Evolutionary conservation across 2,113 vertebrate species (phyloP), one percentile per base, ranked within the genome.

Genomic region (Kryptolebias marmoratus): DNA sequence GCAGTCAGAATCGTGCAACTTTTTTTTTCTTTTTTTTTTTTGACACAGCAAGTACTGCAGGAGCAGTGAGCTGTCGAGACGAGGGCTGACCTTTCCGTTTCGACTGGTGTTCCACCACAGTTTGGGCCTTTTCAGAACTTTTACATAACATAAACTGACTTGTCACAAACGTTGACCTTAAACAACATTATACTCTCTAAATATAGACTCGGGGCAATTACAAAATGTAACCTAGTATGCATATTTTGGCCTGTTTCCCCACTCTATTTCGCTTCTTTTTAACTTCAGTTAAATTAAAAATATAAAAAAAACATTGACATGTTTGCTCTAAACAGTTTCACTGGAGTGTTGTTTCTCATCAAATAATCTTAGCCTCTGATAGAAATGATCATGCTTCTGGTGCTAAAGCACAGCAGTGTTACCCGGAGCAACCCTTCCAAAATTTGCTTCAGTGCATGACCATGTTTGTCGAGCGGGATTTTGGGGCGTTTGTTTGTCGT

Each of bases 1-100:
- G 53, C 64, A 80, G 73, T 81, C 16, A 80, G 79, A 63, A 36
- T 54, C 73, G 2, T n/a, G 71, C 55, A 50, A 56, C 61, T 3
- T 31, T 69, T 73, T 8, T 42, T 42, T 42, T 42, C 48, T 80
- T 70, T 82, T 9, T 42, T 42, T 42, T 48, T 80, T 70, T 82
- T 9, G 53, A 44, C 69, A 47, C 71, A 65, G 68, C 64, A 32
- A 57, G 66, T 62, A 73, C 49, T 54, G 42, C n/a, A 81, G 77
- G 66, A 74, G 84, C 53, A 75, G 63, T 45, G 28, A 75, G 68
- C 47, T 36, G 83, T 89, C 87, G 79, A 85, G 87, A 89, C 77
- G 48, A 60, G 5, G 48, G 50, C 11, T 92, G 90, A 93, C 88
- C 88, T 92, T 92, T 92, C 57, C 64, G 80, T 31, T 62, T 64